A percentile compares a stretch with the other conserved stretches of the same genome.
Evolutionary conservation across 2,888 invertebrate species (phyloP).

Genomic region (Leistus spinibarbis): DNA sequence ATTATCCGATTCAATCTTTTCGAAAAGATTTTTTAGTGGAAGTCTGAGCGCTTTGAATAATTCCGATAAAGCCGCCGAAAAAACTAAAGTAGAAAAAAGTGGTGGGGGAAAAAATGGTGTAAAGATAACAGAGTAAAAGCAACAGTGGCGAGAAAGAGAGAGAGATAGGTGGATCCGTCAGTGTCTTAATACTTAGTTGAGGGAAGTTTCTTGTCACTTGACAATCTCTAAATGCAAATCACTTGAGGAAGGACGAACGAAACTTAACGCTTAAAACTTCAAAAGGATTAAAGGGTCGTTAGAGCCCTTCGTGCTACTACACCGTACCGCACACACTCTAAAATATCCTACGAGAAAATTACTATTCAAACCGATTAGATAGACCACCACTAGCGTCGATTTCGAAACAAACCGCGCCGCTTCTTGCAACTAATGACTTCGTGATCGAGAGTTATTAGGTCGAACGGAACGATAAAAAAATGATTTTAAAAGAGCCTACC

Average conservation of each 20-base stretch:
- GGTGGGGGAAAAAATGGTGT: constrained; percentile 9
- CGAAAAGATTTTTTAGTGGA: no score
- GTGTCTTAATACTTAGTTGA: constrained; percentile 10
- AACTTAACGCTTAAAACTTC: constrained; percentile 36
- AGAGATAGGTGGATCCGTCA: constrained; percentile 20
- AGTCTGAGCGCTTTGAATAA: constrained; percentile 26
- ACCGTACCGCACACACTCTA: constrained; percentile 14
- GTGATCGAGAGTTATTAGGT: constrained; percentile 10
- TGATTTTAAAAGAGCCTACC: constrained; percentile 48
- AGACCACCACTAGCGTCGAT: background rate
- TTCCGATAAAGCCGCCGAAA: constrained; percentile 31
- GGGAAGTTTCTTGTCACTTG: constrained; percentile 31
- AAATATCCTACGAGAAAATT: constrained; percentile 11
- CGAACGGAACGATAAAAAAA: no score
- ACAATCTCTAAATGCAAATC: constrained; percentile 38
- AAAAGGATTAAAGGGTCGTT: constrained; percentile 38
- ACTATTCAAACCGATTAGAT: constrained; percentile 17
- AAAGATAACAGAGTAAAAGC: constrained; percentile 38
- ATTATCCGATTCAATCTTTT: no score
- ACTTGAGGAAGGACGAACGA: constrained; percentile 18
- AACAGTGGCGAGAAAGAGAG: no score
- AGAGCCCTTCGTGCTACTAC: background rate
- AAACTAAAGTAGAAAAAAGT: background rate
- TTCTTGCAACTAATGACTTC: constrained; percentile 14
- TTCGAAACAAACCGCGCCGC: background rate